Percentiles rank a stretch among this genome's conserved stretches.
Conservation (phyloP, 1,140 invertebrate genomes). For the Agrypnia vestita region DNA sequence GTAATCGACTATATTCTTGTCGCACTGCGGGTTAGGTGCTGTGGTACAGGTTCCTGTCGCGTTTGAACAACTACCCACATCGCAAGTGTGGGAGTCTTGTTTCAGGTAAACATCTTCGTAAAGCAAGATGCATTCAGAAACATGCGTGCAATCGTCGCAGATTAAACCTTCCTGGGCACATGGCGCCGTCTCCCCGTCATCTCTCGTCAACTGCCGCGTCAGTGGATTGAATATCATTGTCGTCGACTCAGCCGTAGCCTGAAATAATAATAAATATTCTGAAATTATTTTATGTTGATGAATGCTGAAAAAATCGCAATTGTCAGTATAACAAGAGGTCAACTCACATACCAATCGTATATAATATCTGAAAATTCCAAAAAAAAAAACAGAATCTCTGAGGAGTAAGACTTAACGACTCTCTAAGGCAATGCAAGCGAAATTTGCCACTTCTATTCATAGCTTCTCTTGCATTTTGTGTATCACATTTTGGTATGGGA, state of each 20-base stretch:
- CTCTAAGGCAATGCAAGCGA: too few species aligned
- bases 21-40: conserved; percentile 15
- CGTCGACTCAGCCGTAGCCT: background rate
- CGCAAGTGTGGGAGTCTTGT: background rate
- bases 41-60: conserved; percentile 37
- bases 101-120: too few species aligned
- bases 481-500: too few species aligned
- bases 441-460: too few species aligned
- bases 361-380: too few species aligned
- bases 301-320: too few species aligned
- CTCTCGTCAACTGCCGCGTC: background rate
- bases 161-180: conserved; percentile 43
- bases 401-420: too few species aligned
- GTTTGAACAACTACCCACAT: background rate
- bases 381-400: too few species aligned
- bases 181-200: background rate
- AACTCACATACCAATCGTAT: too few species aligned
- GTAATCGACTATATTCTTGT: conserved; percentile 7
- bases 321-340: too few species aligned
- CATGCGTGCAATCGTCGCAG: conserved; percentile 38
- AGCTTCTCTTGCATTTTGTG: too few species aligned
- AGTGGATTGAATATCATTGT: background rate
- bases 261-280: background rate
- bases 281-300: too few species aligned
- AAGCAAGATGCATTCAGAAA: conserved; percentile 24